A percentile compares a stretch with the other conserved stretches of the same genome.
Evolutionary conservation across 2,797 vertebrate species (phyloP).

Genomic region (Amblyraja radiata): DNA sequence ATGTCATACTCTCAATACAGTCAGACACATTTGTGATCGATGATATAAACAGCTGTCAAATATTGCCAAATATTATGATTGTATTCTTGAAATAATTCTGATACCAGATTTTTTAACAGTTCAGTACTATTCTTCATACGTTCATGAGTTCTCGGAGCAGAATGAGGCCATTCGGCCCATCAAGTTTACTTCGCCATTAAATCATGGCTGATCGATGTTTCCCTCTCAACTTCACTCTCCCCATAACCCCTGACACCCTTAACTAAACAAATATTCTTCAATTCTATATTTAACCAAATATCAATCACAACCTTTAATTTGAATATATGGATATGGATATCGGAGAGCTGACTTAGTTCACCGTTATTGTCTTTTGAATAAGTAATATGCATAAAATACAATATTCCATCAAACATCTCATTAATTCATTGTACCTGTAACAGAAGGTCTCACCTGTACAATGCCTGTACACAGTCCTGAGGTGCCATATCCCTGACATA

Average conservation of each 20-base stretch:
- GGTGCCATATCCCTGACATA: constrained; percentile 57
- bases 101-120: neutral
- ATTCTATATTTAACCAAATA: neutral
- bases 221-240: too few species aligned
- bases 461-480: constrained; percentile 59
- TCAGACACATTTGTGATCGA: neutral
- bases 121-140: neutral
- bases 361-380: neutral
- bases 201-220: too few species aligned
- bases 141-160: too few species aligned
- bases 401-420: neutral
- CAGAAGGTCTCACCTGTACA: constrained; percentile 58
- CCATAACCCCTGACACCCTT: too few species aligned
- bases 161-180: too few species aligned
- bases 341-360: neutral
- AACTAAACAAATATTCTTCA: neutral
- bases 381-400: too few species aligned
- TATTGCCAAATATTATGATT: neutral
- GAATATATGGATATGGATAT: neutral
- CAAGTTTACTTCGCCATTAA: too few species aligned
- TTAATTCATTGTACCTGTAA: neutral
- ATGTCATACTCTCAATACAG: too few species aligned
- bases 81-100: neutral
- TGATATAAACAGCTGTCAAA: neutral
- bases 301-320: neutral